Percentiles rank a stretch among this genome's conserved stretches.
These are phyloP conservation scores for Lates japonicus DNA, from an alignment of 2,797 vertebrate species.

Conservation along the genomic window DNA sequence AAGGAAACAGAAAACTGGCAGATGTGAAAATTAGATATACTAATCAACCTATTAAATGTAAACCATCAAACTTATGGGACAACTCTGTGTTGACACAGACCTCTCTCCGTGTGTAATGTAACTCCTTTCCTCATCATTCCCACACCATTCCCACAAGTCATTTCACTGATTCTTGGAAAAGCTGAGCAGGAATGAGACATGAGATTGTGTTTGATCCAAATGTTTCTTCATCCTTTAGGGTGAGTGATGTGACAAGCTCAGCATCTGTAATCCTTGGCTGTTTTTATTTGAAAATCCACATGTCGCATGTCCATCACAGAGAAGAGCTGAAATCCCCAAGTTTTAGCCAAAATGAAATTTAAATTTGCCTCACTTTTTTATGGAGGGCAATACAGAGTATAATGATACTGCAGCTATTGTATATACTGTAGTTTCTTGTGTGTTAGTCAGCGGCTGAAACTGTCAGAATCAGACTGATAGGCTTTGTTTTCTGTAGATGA, in stretches of 20 bases:
- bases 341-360: constrained; percentile 33
- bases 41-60: constrained; percentile 56
- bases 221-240: constrained; percentile 54
- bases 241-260: constrained; percentile 72
- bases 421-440: background rate
- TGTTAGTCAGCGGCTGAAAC: too few species aligned
- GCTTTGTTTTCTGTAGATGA: too few species aligned
- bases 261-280: constrained; percentile 70
- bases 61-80: constrained; percentile 48
- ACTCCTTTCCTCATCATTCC: constrained; percentile 52
- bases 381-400: constrained; percentile 1
- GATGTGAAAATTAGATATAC: constrained; percentile 43
- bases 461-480: too few species aligned
- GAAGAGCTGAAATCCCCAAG: constrained; percentile 37
- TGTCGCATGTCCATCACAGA: constrained; percentile 64
- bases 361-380: constrained; percentile 30
- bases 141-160: constrained; percentile 32
- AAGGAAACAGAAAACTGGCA: constrained; percentile 36
- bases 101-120: constrained; percentile 40
- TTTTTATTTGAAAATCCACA: constrained; percentile 66
- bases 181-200: constrained; percentile 44
- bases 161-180: constrained; percentile 54
- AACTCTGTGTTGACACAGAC: constrained; percentile 61
- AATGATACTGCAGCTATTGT: background rate
- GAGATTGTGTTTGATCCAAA: constrained; percentile 63